These are phyloP conservation scores for Cepphus grylle DNA, from an alignment of 2,113 vertebrate species.

Conservation along the genomic window DNA sequence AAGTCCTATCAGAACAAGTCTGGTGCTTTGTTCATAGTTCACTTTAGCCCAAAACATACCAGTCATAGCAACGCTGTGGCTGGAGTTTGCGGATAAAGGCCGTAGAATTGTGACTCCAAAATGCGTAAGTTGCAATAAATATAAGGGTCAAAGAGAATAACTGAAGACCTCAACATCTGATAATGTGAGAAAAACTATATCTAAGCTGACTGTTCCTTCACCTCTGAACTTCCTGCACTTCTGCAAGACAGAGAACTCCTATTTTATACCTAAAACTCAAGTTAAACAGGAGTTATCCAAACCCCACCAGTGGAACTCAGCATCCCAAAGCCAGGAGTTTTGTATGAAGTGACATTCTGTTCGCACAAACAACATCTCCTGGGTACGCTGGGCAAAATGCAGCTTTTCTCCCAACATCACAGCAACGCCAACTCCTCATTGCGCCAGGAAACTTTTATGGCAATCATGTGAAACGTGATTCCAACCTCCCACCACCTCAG, in stretches of 20 bases:
- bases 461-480: background rate
- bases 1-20: background rate
- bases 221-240: background rate
- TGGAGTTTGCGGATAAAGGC: background rate
- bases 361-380: no score
- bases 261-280: background rate
- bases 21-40: background rate
- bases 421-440: background rate
- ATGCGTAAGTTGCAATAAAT: accelerated
- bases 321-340: background rate
- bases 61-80: accelerated
- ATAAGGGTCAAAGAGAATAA: background rate
- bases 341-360: no score
- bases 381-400: accelerated
- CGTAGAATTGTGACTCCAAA: no score
- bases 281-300: background rate
- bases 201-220: background rate
- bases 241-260: background rate
- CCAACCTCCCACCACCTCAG: background rate
- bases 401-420: background rate
- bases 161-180: background rate
- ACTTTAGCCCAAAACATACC: background rate
- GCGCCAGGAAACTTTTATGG: background rate
- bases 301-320: background rate
- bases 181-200: background rate